Evolutionary conservation across 2,113 vertebrate species (phyloP).

Genomic region (Anolis carolinensis): DNA sequence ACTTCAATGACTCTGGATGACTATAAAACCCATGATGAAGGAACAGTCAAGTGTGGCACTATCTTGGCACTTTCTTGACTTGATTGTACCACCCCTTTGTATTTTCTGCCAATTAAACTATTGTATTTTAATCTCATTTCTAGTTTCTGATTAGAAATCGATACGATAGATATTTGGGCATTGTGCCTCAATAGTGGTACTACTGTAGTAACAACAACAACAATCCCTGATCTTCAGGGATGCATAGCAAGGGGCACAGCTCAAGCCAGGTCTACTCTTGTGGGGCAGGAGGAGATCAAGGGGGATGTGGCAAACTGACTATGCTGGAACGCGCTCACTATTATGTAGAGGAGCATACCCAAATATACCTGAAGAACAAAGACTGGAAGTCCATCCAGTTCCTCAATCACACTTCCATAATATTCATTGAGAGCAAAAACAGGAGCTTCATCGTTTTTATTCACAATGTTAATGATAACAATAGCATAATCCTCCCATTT

Average conservation of each 20-base stretch:
- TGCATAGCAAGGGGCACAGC: neutral
- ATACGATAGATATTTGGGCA: too few relatives aligned
- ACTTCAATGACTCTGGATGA: too few relatives aligned
- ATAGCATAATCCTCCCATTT: conserved; percentile 90
- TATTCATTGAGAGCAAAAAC: conserved; percentile 88
- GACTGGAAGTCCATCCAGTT: conserved; percentile 83
- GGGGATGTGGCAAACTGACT: neutral
- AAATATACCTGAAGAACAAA: conserved; percentile 86
- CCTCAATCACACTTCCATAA: conserved; percentile 87
- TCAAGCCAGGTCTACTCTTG: neutral
- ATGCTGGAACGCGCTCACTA: too few relatives aligned
- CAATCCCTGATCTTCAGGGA: neutral
- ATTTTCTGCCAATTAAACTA: too few relatives aligned
- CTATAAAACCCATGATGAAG: too few relatives aligned
- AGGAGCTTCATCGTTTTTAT: conserved; percentile 90
- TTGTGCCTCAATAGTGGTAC: too few relatives aligned
- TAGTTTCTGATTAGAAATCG: too few relatives aligned
- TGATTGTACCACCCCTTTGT: too few relatives aligned
- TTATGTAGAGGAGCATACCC: neutral
- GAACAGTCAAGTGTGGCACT: too few relatives aligned
- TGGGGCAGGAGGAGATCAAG: neutral
- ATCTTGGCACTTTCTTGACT: too few relatives aligned
- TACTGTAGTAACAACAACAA: too few relatives aligned
- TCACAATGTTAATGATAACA: conserved; percentile 81
- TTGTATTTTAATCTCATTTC: too few relatives aligned